Evolutionary conservation across 2,113 vertebrate genomes (phyloP).

Genomic region (Xenus cinereus): DNA sequence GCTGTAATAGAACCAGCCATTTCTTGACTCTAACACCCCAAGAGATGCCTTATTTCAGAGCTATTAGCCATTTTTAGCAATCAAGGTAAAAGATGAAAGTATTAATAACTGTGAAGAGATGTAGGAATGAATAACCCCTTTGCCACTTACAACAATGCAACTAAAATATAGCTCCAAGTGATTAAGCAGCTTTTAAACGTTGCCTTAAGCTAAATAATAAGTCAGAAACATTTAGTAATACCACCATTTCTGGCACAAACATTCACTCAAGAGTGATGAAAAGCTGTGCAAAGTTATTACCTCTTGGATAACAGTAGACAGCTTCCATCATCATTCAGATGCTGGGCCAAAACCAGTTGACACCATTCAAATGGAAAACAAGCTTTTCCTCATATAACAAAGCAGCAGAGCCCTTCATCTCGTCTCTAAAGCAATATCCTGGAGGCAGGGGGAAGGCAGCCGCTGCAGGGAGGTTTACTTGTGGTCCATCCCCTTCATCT

Average conservation of each 20-base stretch:
- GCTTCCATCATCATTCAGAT: neutral
- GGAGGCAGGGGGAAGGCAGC: fast-evolving
- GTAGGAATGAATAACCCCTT: neutral
- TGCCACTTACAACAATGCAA: neutral
- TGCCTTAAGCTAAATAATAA: neutral
- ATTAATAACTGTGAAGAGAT: neutral
- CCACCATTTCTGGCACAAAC: neutral
- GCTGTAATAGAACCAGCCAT: neutral
- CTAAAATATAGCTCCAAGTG: neutral
- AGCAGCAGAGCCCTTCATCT: neutral
- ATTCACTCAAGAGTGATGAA: neutral
- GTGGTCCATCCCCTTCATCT: neutral
- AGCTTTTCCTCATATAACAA: neutral
- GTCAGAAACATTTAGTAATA: neutral
- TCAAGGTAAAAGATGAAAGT: neutral
- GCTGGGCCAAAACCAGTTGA: neutral
- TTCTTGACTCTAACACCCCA: neutral
- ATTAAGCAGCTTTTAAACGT: neutral
- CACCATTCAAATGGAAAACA: neutral
- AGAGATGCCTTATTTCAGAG: neutral
- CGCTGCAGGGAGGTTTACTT: too few relatives aligned
- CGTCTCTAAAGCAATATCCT: neutral
- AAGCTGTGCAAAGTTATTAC: neutral
- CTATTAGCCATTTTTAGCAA: neutral
- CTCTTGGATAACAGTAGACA: neutral